Evolutionary conservation across 2,797 vertebrate species (phyloP).

Genomic region (Smutsia temminckii): DNA sequence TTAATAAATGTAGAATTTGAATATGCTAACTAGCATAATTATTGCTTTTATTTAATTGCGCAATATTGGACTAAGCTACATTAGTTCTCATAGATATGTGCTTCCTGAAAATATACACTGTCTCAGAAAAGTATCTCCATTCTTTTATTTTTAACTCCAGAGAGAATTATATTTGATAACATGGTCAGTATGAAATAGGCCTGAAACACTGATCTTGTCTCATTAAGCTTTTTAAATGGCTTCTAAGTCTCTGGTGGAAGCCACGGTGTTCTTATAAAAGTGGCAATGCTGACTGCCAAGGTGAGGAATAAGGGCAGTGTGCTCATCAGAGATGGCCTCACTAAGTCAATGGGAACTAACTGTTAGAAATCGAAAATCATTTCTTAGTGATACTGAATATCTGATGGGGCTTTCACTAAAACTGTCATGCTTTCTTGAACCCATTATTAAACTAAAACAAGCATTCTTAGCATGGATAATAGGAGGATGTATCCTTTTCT

Average conservation of each 20-base stretch:
- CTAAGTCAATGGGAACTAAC: not conserved
- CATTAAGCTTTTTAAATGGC: not conserved
- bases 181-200: not conserved
- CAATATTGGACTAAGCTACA: not conserved
- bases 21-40: not conserved
- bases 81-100: not conserved
- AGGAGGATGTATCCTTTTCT: not conserved
- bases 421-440: not conserved
- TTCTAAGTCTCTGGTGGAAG: not conserved
- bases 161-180: not conserved
- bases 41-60: not conserved
- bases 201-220: not conserved
- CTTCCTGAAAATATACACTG: not conserved
- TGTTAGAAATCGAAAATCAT: not conserved
- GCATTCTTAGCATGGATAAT: not conserved
- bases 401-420: not conserved
- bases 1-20: not conserved
- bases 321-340: not conserved
- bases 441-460: not conserved
- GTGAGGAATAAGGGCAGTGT: not conserved
- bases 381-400: not conserved
- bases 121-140: not conserved
- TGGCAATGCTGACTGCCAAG: not conserved
- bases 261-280: not conserved
- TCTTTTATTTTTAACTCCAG: not conserved